phyloP scores from a whole-genome alignment of 2,113 vertebrate genomes.

The Fukomys damarensis region DNA sequence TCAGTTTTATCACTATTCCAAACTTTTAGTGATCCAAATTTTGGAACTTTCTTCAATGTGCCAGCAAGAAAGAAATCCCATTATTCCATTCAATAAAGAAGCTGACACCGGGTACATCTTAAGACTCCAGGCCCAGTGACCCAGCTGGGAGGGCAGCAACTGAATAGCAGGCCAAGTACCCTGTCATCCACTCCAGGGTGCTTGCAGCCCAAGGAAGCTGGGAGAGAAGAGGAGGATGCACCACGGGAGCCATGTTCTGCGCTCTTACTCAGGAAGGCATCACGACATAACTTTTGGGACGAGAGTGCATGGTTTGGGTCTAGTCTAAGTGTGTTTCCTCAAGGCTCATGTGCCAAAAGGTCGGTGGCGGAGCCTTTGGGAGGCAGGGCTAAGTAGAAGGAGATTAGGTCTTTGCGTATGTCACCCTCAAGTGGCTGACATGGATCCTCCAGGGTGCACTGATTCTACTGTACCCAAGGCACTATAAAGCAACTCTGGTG shows the following conservation, averaged over 20 bases:
- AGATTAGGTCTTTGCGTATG: too few species aligned
- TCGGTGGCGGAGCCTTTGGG: neutral
- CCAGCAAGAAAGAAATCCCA: neutral
- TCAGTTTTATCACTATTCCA: neutral
- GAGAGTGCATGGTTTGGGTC: neutral
- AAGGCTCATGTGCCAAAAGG: neutral
- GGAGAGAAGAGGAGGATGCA: neutral
- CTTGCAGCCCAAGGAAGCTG: neutral
- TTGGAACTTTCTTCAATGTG: neutral
- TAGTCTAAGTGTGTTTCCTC: neutral
- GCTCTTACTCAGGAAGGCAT: neutral
- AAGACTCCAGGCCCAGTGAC: neutral
- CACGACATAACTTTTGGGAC: neutral
- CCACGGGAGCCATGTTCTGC: neutral
- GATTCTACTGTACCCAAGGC: too few species aligned
- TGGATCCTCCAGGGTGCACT: neutral
- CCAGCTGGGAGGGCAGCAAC: rapidly evolving
- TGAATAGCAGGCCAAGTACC: neutral
- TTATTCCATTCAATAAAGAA: neutral
- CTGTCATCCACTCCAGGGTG: rapidly evolving
- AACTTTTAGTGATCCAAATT: neutral
- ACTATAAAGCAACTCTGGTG: neutral
- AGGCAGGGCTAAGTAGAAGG: neutral
- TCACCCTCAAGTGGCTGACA: neutral
- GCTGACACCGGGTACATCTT: neutral